Conservation (phyloP, 2,888 invertebrate genomes). For the Trisateles emortualis region DNA sequence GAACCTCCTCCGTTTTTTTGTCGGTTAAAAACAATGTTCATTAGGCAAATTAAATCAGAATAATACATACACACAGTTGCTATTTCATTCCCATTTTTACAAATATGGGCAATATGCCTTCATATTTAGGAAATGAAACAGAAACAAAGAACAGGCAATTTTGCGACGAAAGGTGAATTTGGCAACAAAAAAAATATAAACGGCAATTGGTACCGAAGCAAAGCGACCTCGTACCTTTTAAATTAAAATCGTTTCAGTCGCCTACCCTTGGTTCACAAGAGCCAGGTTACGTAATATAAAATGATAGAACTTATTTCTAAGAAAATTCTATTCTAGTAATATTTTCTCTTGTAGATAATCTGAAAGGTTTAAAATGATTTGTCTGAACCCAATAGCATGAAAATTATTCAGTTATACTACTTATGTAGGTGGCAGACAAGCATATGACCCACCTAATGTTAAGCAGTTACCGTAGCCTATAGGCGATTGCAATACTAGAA, state of each 20-base stretch:
- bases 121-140: background rate
- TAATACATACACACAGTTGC: too few species aligned
- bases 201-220: background rate
- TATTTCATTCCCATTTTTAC: background rate
- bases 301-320: background rate
- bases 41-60: too few species aligned
- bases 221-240: background rate
- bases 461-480: too few species aligned
- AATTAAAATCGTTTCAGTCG: background rate
- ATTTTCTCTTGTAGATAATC: too few species aligned
- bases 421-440: too few species aligned
- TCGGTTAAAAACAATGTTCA: too few species aligned
- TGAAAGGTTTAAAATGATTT: too few species aligned
- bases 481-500: too few species aligned
- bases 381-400: too few species aligned
- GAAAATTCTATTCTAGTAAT: background rate
- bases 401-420: too few species aligned
- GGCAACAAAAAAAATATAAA: background rate
- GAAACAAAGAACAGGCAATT: background rate
- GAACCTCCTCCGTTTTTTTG: too few species aligned
- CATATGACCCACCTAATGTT: too few species aligned
- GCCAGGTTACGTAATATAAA: background rate
- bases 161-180: background rate
- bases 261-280: background rate
- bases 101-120: background rate